Evolutionary conservation across 2,113 vertebrate species (phyloP).

Genomic region (Anarrhichthys ocellatus): DNA sequence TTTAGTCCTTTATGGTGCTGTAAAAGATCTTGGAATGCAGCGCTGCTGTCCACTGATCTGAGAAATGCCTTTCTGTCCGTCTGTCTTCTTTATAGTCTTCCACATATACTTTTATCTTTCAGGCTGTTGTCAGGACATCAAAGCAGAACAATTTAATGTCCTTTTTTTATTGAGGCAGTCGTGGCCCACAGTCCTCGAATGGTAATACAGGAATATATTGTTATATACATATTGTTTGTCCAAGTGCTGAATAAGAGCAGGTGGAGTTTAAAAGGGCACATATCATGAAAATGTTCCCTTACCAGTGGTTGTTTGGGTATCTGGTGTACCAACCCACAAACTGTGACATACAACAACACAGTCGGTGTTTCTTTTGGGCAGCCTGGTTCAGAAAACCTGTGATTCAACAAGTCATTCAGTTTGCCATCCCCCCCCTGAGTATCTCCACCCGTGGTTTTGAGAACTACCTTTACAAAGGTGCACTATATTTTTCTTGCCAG

Average conservation of each 20-base stretch:
- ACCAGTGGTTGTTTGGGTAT: too few species aligned
- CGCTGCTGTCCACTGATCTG: not conserved
- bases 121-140: not conserved
- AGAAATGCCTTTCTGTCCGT: slow-evolving; percentile 6
- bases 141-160: not conserved
- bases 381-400: too few species aligned
- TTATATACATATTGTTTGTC: not conserved
- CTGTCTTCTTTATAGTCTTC: not conserved
- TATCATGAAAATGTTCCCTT: too few species aligned
- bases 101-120: not conserved
- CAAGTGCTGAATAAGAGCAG: not conserved
- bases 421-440: too few species aligned
- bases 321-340: too few species aligned
- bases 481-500: too few species aligned
- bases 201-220: not conserved
- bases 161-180: not conserved
- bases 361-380: too few species aligned
- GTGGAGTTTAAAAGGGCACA: not conserved
- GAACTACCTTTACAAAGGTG: too few species aligned
- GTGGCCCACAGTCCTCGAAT: not conserved
- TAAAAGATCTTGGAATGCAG: not conserved
- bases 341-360: too few species aligned
- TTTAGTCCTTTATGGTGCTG: slow-evolving; percentile 1
- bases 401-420: too few species aligned
- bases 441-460: too few species aligned